Evolutionary conservation across 1,140 invertebrate species (phyloP), one percentile per base, ranked within the genome.

Genomic region (Probaryconus sp.): DNA sequence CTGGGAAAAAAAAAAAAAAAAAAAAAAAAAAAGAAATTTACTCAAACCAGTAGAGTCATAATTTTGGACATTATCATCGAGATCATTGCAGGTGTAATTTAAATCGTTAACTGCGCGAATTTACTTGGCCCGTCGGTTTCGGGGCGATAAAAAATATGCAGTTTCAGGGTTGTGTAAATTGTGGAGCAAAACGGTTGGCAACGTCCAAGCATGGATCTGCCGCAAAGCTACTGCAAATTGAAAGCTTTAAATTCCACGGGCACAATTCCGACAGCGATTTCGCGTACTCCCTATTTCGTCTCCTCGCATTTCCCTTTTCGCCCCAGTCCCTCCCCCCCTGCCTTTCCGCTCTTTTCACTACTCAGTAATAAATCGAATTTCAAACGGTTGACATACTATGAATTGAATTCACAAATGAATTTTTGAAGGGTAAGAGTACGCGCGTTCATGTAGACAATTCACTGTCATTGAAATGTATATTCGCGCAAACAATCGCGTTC

Each of bases 301-400:
- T 56, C 48, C 26, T 51, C 45, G 38, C 53, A 31, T 43, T 48
- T 58, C 45, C 28, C 58, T 47, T 33, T 31, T 7, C 48, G 42
- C 43, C 33, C 16, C 13, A 33, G 17, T 18, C 35, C 16, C 10
- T 24, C 10, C 45, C 35, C 5, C 11, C 30, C 35, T 38, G 17
- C 21, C n/a, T 53, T 55, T 31, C 50, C 56, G 56, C 43, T 63
- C 67, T 53, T 69, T 69, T 67, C 55, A 74, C 38, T 64, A 51
- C 65, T 64, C 50, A 60, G 48, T 68, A 51, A 75, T 75, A 69
- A 68, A 75, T 75, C 64, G 71, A 75, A 69, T 68, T 69, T 69
- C 58, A 51, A 63, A 68, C 58, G 71, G 71, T 68, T 75, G 71
- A 75, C 71, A 51, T 63, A 68, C 63, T 61, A 63, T 53, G 58